Evolutionary conservation across 2,797 vertebrate genomes (phyloP), one percentile per base, ranked within the genome.

Genomic region (Sternarchorhynchus goeldii): DNA sequence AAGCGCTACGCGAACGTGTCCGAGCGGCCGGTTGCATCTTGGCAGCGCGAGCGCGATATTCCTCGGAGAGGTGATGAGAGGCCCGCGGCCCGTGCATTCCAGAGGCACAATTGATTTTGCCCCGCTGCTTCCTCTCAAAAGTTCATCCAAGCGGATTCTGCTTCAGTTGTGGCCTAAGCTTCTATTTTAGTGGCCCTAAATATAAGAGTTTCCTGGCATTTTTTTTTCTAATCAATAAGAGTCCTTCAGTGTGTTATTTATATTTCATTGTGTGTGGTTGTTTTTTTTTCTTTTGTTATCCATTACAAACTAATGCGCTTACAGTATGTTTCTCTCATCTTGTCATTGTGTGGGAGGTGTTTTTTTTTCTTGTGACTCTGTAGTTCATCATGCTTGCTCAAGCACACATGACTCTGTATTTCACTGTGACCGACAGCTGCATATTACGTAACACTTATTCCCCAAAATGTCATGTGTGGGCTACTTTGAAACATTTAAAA

Each of bases 111-210:
- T 77, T 68, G 76, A 79, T 69, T 77, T 69, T 79, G 71, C 73
- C 78, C 81, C 77, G 76, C 74, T 36, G 71, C 72, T 83, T 85
- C 81, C 84, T 83, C 68, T 80, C 77, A 45, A 83, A 81, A 65
- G 72, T 77, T 77, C 66, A 55, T 76, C 65, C 66, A 73, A 67
- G 53, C 63, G 50, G 59, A 21, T 69, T 77, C 34, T 63, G 64
- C 78, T 66, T 66, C 17, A 56, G 76, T 55, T 71, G 77, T 60
- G 66, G 67, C 45, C 50, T 1, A 8, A 21, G 25, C 21, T 70
- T 71, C 81, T 83, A 83, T 81, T 85, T 83, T 73, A 59, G 70
- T 65, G 76, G 55, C 64, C 57, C 39, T 60, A 81, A 65, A 83
- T 66, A 59, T 16, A 20, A 78, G 75, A 65, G 31, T 69, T 78